phyloP scores from a whole-genome alignment of 2,797 vertebrate genomes.

The Anolis apletophallus region DNA sequence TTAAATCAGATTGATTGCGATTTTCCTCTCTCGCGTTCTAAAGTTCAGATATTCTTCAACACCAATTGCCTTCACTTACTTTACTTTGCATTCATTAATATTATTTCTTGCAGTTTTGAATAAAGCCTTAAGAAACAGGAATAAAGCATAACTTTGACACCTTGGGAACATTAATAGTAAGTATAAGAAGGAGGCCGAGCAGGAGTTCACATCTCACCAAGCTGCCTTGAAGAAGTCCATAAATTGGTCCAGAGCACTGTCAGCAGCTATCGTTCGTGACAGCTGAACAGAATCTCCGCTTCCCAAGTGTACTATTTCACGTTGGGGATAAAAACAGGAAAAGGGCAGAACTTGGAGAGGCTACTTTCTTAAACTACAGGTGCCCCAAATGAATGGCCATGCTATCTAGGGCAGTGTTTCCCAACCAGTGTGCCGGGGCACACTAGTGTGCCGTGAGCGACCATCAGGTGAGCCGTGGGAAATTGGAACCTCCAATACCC shows the following conservation, averaged over 20 bases:
- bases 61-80: conserved; percentile 4
- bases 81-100: background rate
- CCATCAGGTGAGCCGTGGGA: too few relatives aligned
- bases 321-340: background rate
- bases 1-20: conserved; percentile 35
- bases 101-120: background rate
- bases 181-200: background rate
- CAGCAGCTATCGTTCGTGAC: background rate
- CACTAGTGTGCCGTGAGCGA: too few relatives aligned
- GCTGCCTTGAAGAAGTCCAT: background rate
- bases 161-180: background rate
- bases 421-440: too few relatives aligned
- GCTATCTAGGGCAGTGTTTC: too few relatives aligned
- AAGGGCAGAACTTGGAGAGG: background rate
- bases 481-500: too few relatives aligned
- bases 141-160: background rate
- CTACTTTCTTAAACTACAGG: background rate
- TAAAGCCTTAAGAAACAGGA: background rate
- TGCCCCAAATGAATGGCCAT: background rate
- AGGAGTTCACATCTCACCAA: too few relatives aligned
- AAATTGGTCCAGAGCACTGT: background rate
- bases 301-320: background rate
- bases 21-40: background rate
- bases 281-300: background rate
- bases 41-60: background rate